These are phyloP conservation scores for Platyrinchus mystaceus DNA, from an alignment of 2,797 vertebrate species.

Conservation along the genomic window DNA sequence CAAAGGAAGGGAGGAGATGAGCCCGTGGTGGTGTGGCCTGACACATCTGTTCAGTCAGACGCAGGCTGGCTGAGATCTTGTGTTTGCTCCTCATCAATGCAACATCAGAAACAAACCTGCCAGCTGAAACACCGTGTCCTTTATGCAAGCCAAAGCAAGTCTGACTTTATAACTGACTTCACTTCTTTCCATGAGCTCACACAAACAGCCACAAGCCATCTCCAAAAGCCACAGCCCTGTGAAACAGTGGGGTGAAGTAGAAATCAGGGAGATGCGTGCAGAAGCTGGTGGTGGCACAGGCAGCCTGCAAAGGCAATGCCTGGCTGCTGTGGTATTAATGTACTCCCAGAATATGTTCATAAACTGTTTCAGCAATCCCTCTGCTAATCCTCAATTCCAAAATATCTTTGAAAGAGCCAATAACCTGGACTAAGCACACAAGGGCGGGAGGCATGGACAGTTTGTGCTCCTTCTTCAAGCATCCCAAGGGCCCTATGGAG, in stretches of 20 bases:
- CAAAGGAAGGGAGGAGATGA: not conserved
- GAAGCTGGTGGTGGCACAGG: not conserved
- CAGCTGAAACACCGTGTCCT: not conserved
- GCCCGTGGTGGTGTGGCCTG: fast-evolving
- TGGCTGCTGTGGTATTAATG: not conserved
- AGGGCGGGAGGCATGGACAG: not conserved
- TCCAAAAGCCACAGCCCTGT: not conserved
- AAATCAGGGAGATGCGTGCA: fast-evolving
- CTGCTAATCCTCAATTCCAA: not conserved
- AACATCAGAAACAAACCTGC: not conserved
- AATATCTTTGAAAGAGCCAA: not conserved
- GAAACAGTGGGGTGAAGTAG: not conserved
- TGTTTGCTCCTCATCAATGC: not conserved
- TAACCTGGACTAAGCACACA: not conserved
- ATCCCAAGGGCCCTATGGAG: not conserved
- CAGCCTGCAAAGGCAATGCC: not conserved
- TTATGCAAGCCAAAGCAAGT: not conserved
- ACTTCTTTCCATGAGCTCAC: not conserved
- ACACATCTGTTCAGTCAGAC: not conserved
- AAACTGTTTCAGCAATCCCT: not conserved
- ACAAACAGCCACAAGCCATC: not conserved
- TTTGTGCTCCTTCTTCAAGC: not conserved
- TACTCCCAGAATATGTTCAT: not conserved
- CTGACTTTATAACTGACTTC: not conserved
- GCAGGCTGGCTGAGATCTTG: not conserved